These are phyloP conservation scores for Ditylenchus weischeri DNA, from an alignment of 2,888 invertebrate genomes.

Conservation along the genomic window DNA sequence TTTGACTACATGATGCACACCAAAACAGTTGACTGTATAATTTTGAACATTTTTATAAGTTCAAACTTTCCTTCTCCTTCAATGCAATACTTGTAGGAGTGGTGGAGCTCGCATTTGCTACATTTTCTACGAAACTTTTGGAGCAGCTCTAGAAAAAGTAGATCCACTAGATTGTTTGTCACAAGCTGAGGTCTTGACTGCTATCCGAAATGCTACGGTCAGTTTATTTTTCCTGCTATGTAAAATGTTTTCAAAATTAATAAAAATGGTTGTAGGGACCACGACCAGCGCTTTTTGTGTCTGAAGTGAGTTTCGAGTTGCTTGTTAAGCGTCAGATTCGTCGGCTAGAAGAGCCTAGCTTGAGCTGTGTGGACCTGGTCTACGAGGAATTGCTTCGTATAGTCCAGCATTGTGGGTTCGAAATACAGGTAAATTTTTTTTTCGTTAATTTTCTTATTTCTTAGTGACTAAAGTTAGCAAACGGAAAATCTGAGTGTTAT, in stretches of 20 bases:
- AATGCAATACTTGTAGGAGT: conserved; percentile 63
- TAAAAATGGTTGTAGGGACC: conserved; percentile 60
- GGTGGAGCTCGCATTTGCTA: conserved; percentile 99
- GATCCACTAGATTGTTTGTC: conserved; percentile 84
- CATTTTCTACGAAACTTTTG: conserved; percentile 98
- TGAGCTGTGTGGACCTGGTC: conserved; percentile 89
- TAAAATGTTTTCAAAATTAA: background rate
- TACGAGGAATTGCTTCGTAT: conserved; percentile 99
- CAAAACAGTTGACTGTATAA: too few species aligned
- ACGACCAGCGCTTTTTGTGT: conserved; percentile 65
- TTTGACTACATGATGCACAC: too few species aligned
- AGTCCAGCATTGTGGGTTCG: conserved; percentile 94
- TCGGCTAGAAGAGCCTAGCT: conserved; percentile 89
- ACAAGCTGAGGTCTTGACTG: conserved; percentile 93
- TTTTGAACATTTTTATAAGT: too few species aligned
- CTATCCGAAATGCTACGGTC: conserved; percentile 94
- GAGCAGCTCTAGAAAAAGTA: conserved; percentile 85
- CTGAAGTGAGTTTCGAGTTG: conserved; percentile 88
- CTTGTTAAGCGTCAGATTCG: conserved; percentile 95
- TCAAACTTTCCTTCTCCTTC: too few species aligned
- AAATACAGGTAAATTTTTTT: conserved; percentile 61
- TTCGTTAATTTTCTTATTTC: too few species aligned
- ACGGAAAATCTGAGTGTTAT: too few species aligned
- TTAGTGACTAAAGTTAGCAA: background rate
- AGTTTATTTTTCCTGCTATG: conserved; percentile 8